Conservation (phyloP, 1,140 invertebrate species). For the Octopus sinensis region DNA sequence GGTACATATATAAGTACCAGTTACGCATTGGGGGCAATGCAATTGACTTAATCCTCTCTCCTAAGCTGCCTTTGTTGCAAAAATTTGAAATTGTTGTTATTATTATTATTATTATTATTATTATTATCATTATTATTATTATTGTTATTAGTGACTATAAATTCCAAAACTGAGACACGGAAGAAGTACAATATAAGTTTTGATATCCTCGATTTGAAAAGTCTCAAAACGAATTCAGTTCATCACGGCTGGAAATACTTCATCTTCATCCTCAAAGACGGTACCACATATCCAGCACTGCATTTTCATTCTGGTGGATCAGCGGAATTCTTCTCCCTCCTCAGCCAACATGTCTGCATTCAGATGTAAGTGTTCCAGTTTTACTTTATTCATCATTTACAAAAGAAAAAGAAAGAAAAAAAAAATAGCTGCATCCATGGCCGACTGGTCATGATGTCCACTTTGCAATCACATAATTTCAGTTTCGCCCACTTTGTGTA, state of each 20-base stretch:
- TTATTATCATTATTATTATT: not conserved
- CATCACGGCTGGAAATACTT: constrained; percentile 53
- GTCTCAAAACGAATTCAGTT: constrained; percentile 53
- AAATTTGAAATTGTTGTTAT: too few species aligned
- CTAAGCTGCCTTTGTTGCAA: too few species aligned
- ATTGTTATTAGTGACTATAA: constrained; percentile 34
- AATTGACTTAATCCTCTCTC: too few species aligned
- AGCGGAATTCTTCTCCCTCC: constrained; percentile 69
- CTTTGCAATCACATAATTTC: too few species aligned
- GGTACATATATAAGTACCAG: too few species aligned
- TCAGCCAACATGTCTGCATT: constrained; percentile 58
- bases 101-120: too few species aligned
- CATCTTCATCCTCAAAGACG: constrained; percentile 64
- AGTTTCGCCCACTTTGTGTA: too few species aligned
- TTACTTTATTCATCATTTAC: not conserved
- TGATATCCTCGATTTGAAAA: constrained; percentile 59
- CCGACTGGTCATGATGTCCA: too few species aligned
- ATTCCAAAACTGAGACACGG: constrained; percentile 43
- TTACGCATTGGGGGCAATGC: too few species aligned
- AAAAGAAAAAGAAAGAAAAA: not conserved
- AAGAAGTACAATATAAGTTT: constrained; percentile 56
- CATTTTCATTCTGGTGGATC: constrained; percentile 84
- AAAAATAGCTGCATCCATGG: not conserved
- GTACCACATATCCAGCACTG: constrained; percentile 72
- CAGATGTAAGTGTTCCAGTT: constrained; percentile 49